A percentile compares a stretch with the other conserved stretches of the same genome.
Evolutionary conservation across 2,888 invertebrate species (phyloP).

Genomic region (Sesia bembeciformis): DNA sequence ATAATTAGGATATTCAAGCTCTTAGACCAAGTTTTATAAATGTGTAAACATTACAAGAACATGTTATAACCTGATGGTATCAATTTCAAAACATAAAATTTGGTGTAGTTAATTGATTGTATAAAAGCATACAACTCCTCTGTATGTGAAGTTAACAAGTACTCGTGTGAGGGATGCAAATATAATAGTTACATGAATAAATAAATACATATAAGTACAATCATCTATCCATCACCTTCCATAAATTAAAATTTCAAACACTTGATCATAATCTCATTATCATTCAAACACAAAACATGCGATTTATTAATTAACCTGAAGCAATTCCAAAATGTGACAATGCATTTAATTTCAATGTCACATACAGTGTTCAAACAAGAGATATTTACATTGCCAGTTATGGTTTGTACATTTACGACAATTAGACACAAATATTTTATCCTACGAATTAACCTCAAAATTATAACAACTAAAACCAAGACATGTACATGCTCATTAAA

Average conservation of each 20-base stretch:
- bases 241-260: neutral
- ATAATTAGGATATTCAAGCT: too few relatives aligned
- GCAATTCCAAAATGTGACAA: neutral
- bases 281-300: neutral
- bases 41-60: neutral
- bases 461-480: too few relatives aligned
- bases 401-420: too few relatives aligned
- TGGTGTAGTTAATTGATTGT: neutral
- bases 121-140: neutral
- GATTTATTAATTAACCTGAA: neutral
- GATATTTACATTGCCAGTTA: too few relatives aligned
- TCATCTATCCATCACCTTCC: conserved; percentile 6
- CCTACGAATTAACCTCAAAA: too few relatives aligned
- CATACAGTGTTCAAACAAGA: too few relatives aligned
- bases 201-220: conserved; percentile 11
- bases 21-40: neutral
- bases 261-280: neutral
- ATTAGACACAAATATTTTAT: too few relatives aligned
- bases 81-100: neutral
- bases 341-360: too few relatives aligned
- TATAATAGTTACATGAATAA: conserved; percentile 7
- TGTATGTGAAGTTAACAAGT: neutral
- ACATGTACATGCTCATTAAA: too few relatives aligned
- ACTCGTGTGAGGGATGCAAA: neutral
- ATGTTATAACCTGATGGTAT: neutral